Conservation (phyloP, 2,888 invertebrate species). For the Selenia dentaria region DNA sequence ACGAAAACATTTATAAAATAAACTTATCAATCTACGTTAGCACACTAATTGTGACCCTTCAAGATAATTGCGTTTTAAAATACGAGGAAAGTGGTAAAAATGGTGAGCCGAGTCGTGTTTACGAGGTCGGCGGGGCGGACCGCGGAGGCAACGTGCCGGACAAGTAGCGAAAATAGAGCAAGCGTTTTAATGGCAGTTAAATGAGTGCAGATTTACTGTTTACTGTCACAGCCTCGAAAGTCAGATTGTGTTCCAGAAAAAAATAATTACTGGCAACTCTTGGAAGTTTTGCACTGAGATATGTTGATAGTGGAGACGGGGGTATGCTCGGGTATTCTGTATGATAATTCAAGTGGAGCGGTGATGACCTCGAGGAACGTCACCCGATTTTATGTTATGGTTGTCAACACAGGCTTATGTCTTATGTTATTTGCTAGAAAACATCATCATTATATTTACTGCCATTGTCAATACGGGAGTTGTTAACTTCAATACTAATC, state of each 20-base stretch:
- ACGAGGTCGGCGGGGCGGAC: conserved; percentile 23
- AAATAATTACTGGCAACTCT: conserved; percentile 13
- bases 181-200: conserved; percentile 56
- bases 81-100: conserved; percentile 41
- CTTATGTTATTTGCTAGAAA: no score
- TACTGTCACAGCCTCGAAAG: conserved; percentile 4
- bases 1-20: conserved; percentile 31
- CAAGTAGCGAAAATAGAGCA: conserved; percentile 39
- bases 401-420: conserved; percentile 6
- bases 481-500: no score
- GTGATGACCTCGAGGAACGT: conserved; percentile 36
- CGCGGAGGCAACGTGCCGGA: conserved; percentile 18
- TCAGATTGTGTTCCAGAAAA: conserved; percentile 6
- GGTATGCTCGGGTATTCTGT: conserved; percentile 31
- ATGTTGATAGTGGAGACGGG: conserved; percentile 11
- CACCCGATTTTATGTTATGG: conserved; percentile 1
- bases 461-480: no score
- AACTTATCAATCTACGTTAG: conserved; percentile 34
- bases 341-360: conserved; percentile 37
- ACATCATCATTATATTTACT: no score
- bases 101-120: conserved; percentile 26
- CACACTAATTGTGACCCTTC: conserved; percentile 33
- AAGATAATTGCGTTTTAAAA: conserved; percentile 40
- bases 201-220: conserved; percentile 56
- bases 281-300: conserved; percentile 8